These are phyloP conservation scores for Erebia ligea DNA, from an alignment of 2,888 invertebrate genomes.

Conservation along the genomic window DNA sequence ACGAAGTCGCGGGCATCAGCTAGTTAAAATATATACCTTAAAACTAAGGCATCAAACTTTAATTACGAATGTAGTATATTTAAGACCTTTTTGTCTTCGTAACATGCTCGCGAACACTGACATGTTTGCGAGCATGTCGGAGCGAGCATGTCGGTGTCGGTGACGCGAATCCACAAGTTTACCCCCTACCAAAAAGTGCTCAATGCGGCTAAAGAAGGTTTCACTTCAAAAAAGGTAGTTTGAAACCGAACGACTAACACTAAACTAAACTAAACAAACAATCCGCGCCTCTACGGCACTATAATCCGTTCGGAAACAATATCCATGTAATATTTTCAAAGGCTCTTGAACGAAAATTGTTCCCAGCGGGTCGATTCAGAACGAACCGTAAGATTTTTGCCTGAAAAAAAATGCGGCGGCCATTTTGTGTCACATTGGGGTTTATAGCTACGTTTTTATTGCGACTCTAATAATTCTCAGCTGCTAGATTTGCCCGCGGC, in stretches of 20 bases:
- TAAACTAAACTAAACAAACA: conserved; percentile 42
- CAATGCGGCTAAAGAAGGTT: no score
- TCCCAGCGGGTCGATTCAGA: conserved; percentile 62
- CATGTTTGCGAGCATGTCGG: no score
- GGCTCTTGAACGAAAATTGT: conserved; percentile 60
- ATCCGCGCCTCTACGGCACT: conserved; percentile 38
- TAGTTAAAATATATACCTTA: no score
- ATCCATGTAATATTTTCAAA: conserved; percentile 62
- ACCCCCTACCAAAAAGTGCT: no score
- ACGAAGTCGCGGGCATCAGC: no score
- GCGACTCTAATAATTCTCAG: background rate
- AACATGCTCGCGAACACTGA: no score
- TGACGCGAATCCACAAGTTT: no score
- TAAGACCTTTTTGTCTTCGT: no score
- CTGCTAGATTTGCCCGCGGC: background rate
- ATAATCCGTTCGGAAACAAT: conserved; percentile 54
- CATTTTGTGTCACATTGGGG: conserved; percentile 25
- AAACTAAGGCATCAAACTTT: no score
- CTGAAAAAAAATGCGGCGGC: conserved; percentile 45
- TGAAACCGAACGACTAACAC: background rate
- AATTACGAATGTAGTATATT: no score
- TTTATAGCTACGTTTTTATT: conserved; percentile 12
- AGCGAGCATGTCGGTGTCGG: no score
- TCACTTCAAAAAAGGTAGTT: no score
- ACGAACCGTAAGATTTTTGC: conserved; percentile 55